Conservation (phyloP, 2,888 invertebrate genomes). For the Dendrolimus houi region DNA sequence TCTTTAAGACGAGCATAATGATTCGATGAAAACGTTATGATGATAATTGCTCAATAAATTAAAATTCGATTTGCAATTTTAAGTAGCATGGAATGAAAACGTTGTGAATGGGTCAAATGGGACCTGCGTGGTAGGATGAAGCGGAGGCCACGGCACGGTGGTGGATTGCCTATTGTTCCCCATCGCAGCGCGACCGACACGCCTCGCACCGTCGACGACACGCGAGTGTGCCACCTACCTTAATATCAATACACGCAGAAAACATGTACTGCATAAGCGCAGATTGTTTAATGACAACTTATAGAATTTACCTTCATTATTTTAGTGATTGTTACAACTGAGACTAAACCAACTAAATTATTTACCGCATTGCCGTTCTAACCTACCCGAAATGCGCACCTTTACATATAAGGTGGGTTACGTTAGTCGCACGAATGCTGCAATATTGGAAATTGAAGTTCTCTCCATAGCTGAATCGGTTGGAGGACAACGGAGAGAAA, state of each 20-base stretch:
- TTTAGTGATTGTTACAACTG: too few species aligned
- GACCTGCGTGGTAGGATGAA: conserved; percentile 14
- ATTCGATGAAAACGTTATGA: background rate
- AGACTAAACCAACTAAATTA: too few species aligned
- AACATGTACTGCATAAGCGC: conserved; percentile 7
- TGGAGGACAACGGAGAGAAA: too few species aligned
- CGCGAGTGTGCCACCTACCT: conserved; percentile 55
- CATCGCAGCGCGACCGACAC: conserved; percentile 60
- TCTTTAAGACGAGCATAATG: too few species aligned
- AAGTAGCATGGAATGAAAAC: background rate
- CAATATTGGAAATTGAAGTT: too few species aligned
- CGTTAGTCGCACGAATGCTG: too few species aligned
- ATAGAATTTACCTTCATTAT: too few species aligned
- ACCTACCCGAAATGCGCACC: too few species aligned
- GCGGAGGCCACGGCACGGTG: conserved; percentile 31
- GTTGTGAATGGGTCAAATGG: conserved; percentile 10
- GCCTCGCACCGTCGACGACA: conserved; percentile 58
- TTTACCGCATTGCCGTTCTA: too few species aligned
- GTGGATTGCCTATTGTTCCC: conserved; percentile 67
- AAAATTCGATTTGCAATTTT: conserved; percentile 1
- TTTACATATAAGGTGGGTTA: too few species aligned
- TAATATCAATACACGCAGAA: conserved; percentile 31
- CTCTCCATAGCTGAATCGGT: too few species aligned
- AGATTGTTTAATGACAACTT: too few species aligned
- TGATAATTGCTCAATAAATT: conserved; percentile 1